phyloP scores from a whole-genome alignment of 2,113 vertebrate species.

The Strix aluco region DNA sequence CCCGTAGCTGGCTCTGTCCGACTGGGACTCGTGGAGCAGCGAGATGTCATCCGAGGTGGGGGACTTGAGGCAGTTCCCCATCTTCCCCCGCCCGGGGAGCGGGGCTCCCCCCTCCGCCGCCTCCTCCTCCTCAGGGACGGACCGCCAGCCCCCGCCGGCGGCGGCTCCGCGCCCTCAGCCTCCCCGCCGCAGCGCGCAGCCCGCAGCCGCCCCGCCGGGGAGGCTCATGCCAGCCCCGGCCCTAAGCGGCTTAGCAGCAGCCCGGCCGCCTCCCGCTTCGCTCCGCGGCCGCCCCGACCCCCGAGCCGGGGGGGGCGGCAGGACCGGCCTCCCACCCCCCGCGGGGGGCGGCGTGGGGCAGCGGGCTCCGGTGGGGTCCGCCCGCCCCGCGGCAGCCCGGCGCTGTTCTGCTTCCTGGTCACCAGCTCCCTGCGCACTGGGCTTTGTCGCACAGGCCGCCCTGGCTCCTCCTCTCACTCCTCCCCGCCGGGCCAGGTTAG shows the following conservation, averaged over 20 bases:
- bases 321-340: conserved; percentile 53
- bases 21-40: conserved; percentile 94
- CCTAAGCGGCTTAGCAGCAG: conserved; percentile 24
- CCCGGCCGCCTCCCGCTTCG: neutral
- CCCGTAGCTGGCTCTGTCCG: conserved; percentile 92
- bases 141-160: neutral
- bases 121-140: neutral
- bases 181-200: neutral
- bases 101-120: neutral
- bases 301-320: neutral
- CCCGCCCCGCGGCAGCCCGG: conserved; percentile 16
- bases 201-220: conserved; percentile 31
- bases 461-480: conserved; percentile 18
- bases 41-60: conserved; percentile 98
- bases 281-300: neutral
- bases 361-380: conserved; percentile 30
- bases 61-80: conserved; percentile 97
- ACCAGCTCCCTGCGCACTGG: conserved; percentile 56
- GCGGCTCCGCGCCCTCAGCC: neutral
- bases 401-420: conserved; percentile 54
- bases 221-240: conserved; percentile 50
- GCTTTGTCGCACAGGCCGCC: conserved; percentile 54
- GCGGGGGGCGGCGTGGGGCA: neutral
- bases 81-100: conserved; percentile 68
- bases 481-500: neutral